These are phyloP conservation scores for Marisa cornuarietis DNA, from an alignment of 1,140 invertebrate genomes.

Conservation along the genomic window DNA sequence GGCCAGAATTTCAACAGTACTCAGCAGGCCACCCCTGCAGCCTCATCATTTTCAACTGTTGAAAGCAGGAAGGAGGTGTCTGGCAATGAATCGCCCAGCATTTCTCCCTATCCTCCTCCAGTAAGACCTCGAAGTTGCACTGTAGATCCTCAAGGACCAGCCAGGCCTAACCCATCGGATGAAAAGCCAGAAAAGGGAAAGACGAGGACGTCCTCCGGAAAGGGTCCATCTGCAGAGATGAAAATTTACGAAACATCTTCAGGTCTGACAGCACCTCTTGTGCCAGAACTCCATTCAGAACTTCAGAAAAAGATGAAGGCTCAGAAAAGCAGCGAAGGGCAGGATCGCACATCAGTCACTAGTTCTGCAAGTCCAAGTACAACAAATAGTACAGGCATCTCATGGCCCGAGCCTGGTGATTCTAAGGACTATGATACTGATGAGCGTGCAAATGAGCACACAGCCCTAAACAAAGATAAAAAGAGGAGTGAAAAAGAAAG, in stretches of 20 bases:
- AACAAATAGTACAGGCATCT: neutral
- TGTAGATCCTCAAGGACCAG: neutral
- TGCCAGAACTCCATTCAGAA: neutral
- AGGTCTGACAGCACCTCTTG: neutral
- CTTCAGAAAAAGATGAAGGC: neutral
- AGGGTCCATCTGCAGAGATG: neutral
- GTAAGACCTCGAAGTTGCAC: neutral
- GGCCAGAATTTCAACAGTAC: no score
- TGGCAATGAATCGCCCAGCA: neutral
- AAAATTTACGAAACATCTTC: conserved; percentile 16
- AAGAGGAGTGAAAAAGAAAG: conserved; percentile 17
- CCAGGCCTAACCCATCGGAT: no score
- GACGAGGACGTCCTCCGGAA: neutral
- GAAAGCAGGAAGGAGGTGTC: neutral
- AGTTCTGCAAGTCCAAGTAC: neutral
- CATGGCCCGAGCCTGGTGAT: neutral
- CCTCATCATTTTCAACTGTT: neutral
- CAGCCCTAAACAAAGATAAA: conserved; percentile 14
- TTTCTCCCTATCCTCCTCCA: neutral
- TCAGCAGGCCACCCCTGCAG: no score
- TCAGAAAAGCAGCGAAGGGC: neutral
- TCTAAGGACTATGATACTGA: neutral
- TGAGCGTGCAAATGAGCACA: neutral
- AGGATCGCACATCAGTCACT: neutral
- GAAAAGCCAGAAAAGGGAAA: neutral